Evolutionary conservation across 2,113 vertebrate species (phyloP), one percentile per base, ranked within the genome.

Genomic region (Tympanuchus pallidicinctus): DNA sequence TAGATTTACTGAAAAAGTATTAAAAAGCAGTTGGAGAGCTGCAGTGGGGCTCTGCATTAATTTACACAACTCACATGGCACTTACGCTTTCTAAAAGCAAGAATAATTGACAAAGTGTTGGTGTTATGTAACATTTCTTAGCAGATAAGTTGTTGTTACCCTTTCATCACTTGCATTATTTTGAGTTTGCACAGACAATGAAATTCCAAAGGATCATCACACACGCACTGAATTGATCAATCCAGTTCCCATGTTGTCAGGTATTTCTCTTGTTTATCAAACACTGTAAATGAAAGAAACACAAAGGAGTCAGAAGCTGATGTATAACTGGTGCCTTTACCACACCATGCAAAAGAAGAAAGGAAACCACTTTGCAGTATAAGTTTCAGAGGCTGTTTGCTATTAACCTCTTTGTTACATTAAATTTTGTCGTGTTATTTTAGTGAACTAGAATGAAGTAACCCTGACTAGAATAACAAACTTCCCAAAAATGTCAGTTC

Each of bases 401-500:
- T 84, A 67, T 72, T 81, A 47, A 84, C 34, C 15, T 63, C 61
- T 65, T 76, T 92, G n/a, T 82, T 77, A 25, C 11, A 42, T 42
- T 30, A 48, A 73, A 75, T 32, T 32, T 42, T 77, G 22, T 47
- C 10, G 36, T 73, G 50, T 65, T 87, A 48, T 87, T 91, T 87
- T 32, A 70, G 5, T 28, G 19, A 87, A 45, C 8, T 72, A 42
- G 59, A 82, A 36, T 10, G 7, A 84, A 92, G 12, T 20, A 73
- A 54, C 15, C 69, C 45, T 73, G 48, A 82, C 43, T 16, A 64
- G 8, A 52, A 30, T 7, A 78, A 64, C 52, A 92, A 40, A 78
- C 5, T 84, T 84, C 18, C 27, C 78, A 72, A 54, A 90, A 92
- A 94, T 54, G 50, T 82, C 71, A 61, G 19, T 54, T 94, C 84